Percentiles rank a stretch among this genome's conserved stretches.
phyloP scores from a whole-genome alignment of 2,797 vertebrate species.

The Chanos chanos region DNA sequence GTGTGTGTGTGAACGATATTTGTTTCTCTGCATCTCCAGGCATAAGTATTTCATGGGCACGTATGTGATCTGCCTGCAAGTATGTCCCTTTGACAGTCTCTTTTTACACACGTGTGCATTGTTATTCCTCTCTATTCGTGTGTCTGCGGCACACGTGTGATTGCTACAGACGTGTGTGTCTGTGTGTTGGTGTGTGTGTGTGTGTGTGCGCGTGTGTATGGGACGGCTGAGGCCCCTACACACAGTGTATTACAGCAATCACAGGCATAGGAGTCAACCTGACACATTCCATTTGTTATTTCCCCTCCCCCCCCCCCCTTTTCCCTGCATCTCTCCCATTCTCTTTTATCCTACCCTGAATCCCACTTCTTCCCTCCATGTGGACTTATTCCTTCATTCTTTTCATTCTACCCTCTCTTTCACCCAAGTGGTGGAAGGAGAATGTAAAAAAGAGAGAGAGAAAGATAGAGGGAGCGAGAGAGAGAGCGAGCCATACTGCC shows the following conservation, averaged over 20 bases:
- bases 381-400: constrained; percentile 24
- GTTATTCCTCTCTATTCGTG: constrained; percentile 9
- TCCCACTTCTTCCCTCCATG: constrained; percentile 31
- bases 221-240: too few species aligned
- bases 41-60: background rate
- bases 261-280: constrained; percentile 61
- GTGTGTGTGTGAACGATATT: background rate
- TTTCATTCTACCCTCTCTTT: constrained; percentile 13
- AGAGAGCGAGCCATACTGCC: too few species aligned
- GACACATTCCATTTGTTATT: constrained; percentile 66
- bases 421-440: too few species aligned
- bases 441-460: too few species aligned
- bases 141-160: constrained; percentile 42
- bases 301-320: constrained; percentile 43
- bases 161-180: constrained; percentile 41
- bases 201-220: constrained; percentile 51
- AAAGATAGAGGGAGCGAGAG: too few species aligned
- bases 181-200: constrained; percentile 52
- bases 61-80: background rate
- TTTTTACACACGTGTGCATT: background rate
- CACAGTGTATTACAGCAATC: constrained; percentile 69
- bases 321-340: constrained; percentile 15
- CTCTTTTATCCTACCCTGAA: constrained; percentile 44
- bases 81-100: background rate
- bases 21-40: background rate